Conservation (phyloP, 1,140 invertebrate genomes). For the Halotydeus destructor region DNA sequence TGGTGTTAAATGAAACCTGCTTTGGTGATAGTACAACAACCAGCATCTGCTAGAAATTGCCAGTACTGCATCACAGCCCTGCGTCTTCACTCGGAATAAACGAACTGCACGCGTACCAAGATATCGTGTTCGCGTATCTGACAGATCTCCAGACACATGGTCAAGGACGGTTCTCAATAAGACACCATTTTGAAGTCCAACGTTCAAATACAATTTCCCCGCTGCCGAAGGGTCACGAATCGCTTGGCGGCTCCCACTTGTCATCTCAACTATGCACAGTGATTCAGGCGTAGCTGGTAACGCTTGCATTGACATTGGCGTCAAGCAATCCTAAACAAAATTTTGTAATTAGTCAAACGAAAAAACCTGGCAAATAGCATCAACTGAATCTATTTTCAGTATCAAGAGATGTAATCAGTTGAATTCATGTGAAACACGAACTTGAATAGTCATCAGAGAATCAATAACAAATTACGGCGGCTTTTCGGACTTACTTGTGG, state of each 20-base stretch:
- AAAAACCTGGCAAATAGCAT: not conserved
- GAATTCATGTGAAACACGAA: constrained; percentile 11
- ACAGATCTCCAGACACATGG: constrained; percentile 84
- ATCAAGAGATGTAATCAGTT: not conserved
- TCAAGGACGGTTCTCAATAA: constrained; percentile 84
- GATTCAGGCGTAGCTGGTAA: constrained; percentile 91
- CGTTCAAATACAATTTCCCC: constrained; percentile 79
- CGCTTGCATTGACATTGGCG: constrained; percentile 83
- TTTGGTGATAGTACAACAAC: constrained; percentile 97
- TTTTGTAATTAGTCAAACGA: not conserved
- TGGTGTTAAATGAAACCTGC: constrained; percentile 79
- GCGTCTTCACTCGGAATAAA: constrained; percentile 81
- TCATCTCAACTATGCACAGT: constrained; percentile 85
- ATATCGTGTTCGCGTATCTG: constrained; percentile 89
- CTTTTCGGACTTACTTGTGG: constrained; percentile 41
- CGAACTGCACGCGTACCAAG: constrained; percentile 85
- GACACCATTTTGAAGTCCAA: constrained; percentile 92
- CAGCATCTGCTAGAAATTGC: constrained; percentile 95
- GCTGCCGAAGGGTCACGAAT: constrained; percentile 28
- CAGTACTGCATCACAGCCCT: constrained; percentile 83
- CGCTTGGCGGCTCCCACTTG: constrained; percentile 37
- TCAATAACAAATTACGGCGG: not conserved
- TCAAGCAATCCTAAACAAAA: constrained; percentile 49
- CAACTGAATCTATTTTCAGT: too few species aligned
- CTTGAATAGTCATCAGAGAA: constrained; percentile 1